Evolutionary conservation across 2,888 invertebrate species (phyloP), one percentile per base, ranked within the genome.

Genomic region (Druceiella hillmani): DNA sequence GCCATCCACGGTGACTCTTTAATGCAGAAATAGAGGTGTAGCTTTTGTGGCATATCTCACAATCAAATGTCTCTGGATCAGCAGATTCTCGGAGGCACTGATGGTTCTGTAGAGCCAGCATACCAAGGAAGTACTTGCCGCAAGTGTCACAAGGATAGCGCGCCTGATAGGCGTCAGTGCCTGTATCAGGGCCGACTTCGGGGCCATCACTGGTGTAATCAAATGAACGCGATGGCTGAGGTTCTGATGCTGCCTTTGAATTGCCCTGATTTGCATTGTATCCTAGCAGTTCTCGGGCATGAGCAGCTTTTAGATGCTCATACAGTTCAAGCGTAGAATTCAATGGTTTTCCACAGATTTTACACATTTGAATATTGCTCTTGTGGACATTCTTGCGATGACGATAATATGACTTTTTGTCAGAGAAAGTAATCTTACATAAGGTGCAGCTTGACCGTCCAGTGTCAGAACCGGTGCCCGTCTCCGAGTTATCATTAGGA

Each of bases 1-100:
- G 83, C 68, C 81, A 79, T 6, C 81, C 81, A 31, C 79, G 66
- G 55, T 83, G 83, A 46, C 79, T 79, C 45, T 78, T 78, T 33
- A 83, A 53, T 0, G 82, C 81, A 2, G 75, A 74, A 45, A 78
- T 78, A 13, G 81, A 80, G 3, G 74, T 73, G 52, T 83, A 83
- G 16, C 72, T 68, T 50, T 81, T 78, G 43, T 77, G 75, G 48
- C 83, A 83, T 15, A 80, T 74, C 43, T 76, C 76, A 49, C 83
- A 83, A 40, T 75, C 74, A 41, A 75, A 76, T 1, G 68, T 69
- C 50, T 66, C 66, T 6, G 65, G 64, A 36, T 63, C 62, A 4
- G 57, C 48, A 3, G 55, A 45, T 39, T 62, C 64, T 38, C 69
- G 72, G 27, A 74, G 63, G 40, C 70, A 68, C 45, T 75, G 76